A percentile compares a stretch with the other conserved stretches of the same genome.
Evolutionary conservation across 2,888 invertebrate genomes (phyloP).

Genomic region (Molanna angustata): DNA sequence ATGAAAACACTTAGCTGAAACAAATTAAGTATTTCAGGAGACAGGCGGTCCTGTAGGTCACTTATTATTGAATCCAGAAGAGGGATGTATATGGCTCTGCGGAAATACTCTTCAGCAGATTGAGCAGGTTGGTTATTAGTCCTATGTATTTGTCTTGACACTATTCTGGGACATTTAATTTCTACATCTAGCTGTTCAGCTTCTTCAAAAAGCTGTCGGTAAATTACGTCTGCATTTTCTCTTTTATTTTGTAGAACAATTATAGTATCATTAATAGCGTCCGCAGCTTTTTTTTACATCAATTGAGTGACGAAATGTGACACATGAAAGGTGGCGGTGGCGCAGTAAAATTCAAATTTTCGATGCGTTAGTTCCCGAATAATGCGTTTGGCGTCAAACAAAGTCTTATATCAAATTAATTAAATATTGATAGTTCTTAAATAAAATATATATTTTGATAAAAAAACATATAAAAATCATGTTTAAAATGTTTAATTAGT

Average conservation of each 20-base stretch:
- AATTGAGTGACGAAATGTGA: no score
- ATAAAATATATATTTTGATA: no score
- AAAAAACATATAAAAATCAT: no score
- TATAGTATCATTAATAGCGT: conserved; percentile 34
- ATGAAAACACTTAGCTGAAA: conserved; percentile 34
- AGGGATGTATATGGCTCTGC: conserved; percentile 35
- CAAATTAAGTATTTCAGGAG: conserved; percentile 34
- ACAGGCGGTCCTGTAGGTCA: conserved; percentile 32
- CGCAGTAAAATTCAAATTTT: no score
- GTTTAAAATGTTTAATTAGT: no score
- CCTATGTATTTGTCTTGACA: conserved; percentile 32
- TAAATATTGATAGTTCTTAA: no score
- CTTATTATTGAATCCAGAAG: conserved; percentile 35
- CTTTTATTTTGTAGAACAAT: conserved; percentile 33
- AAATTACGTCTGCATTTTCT: conserved; percentile 33
- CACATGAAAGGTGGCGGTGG: no score
- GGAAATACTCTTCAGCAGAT: conserved; percentile 33
- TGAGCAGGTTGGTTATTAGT: conserved; percentile 34
- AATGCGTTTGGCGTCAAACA: no score
- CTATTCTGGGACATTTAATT: conserved; percentile 33
- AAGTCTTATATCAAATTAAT: no score
- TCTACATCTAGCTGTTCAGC: conserved; percentile 35
- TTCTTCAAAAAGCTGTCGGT: conserved; percentile 33
- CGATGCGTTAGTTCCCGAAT: no score
- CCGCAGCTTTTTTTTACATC: conserved; percentile 35